Evolutionary conservation across 2,888 invertebrate species (phyloP).

Genomic region (Ernsta delagoae): DNA sequence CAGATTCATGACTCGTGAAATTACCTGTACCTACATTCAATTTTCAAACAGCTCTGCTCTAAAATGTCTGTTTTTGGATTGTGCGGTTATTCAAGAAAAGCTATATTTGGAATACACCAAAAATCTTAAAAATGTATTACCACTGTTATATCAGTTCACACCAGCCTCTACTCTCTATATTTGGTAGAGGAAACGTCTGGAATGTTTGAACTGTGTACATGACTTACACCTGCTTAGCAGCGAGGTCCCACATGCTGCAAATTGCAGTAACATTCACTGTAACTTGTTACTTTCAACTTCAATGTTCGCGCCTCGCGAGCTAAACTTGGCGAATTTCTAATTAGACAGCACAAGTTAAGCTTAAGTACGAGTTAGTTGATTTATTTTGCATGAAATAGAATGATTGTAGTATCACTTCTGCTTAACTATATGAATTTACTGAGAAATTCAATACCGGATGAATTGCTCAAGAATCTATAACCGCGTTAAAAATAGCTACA

Average conservation of each 20-base stretch:
- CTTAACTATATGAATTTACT: neutral
- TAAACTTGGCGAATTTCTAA: constrained; percentile 16
- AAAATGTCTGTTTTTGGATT: too few relatives aligned
- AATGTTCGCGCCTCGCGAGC: constrained; percentile 8
- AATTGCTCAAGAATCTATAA: too few relatives aligned
- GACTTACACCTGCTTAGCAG: neutral
- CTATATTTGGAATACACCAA: too few relatives aligned
- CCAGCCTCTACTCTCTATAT: too few relatives aligned
- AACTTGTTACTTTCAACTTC: constrained; percentile 18
- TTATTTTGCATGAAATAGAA: neutral
- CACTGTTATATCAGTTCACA: too few relatives aligned
- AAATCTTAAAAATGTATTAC: too few relatives aligned
- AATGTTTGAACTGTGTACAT: neutral
- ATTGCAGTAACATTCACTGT: constrained; percentile 20
- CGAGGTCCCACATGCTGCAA: constrained; percentile 16
- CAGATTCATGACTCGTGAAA: too few relatives aligned
- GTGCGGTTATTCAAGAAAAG: too few relatives aligned
- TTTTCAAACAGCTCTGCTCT: too few relatives aligned
- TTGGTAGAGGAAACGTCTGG: constrained; percentile 1
- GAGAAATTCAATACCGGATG: neutral
- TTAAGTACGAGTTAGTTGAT: constrained; percentile 11
- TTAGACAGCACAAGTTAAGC: constrained; percentile 13
- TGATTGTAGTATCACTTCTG: neutral
- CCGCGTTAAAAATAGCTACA: too few relatives aligned
- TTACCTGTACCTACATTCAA: too few relatives aligned